Evolutionary conservation across 2,888 invertebrate genomes (phyloP).

Genomic region (Notocelia uddmanniana): DNA sequence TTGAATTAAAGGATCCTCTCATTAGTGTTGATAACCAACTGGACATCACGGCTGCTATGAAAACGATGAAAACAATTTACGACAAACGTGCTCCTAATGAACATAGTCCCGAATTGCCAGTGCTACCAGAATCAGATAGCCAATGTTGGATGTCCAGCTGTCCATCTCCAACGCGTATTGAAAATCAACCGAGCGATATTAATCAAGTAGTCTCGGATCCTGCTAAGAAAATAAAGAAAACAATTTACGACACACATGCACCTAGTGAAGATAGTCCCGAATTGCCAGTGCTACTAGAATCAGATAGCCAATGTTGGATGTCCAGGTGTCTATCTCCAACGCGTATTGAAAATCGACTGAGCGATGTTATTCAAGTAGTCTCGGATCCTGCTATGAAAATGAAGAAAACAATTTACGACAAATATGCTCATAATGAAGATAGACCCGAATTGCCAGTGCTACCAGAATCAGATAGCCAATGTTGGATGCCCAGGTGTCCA

Average conservation of each 20-base stretch:
- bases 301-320: conserved; percentile 50
- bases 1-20: conserved; percentile 60
- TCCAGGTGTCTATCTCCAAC: conserved; percentile 58
- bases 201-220: too few relatives aligned
- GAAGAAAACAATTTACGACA: conserved; percentile 61
- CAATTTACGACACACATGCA: conserved; percentile 59
- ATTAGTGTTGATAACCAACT: conserved; percentile 58
- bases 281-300: background rate
- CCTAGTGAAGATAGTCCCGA: conserved; percentile 52
- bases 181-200: conserved; percentile 60
- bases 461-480: conserved; percentile 42
- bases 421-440: conserved; percentile 58
- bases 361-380: too few relatives aligned
- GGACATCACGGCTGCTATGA: conserved; percentile 59
- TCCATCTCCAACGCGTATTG: conserved; percentile 56
- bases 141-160: conserved; percentile 55
- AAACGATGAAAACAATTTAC: conserved; percentile 62
- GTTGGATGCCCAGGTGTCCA: conserved; percentile 56
- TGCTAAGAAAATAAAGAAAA: conserved; percentile 62
- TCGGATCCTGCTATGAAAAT: conserved; percentile 59
- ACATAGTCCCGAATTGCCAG: background rate
- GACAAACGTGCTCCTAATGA: conserved; percentile 61
- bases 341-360: conserved; percentile 59
- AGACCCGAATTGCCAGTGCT: background rate
- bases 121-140: conserved; percentile 38